Conservation (phyloP, 2,797 vertebrate genomes). For the Mionectes olivaceus region DNA sequence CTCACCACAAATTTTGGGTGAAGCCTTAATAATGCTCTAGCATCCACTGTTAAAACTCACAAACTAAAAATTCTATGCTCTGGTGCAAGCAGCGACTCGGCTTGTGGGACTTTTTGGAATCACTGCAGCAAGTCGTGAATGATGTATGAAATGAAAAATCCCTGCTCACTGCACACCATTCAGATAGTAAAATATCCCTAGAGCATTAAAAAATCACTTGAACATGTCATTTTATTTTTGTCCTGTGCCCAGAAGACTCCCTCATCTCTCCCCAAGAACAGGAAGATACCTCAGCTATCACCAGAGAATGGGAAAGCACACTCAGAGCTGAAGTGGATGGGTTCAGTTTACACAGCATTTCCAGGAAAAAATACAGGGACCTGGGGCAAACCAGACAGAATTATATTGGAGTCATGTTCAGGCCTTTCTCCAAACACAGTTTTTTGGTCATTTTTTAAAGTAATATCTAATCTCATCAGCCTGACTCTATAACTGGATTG, state of each 20-base stretch:
- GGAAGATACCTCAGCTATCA: conserved; percentile 5
- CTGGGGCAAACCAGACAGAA: conserved; percentile 13
- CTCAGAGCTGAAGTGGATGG: neutral
- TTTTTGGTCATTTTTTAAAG: conserved; percentile 41
- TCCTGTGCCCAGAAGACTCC: conserved; percentile 42
- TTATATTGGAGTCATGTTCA: neutral
- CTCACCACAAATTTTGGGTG: neutral
- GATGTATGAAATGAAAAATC: conserved; percentile 70
- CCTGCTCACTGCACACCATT: conserved; percentile 55
- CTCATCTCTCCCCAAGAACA: conserved; percentile 2
- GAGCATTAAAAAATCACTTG: conserved; percentile 47
- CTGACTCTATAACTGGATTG: conserved; percentile 57
- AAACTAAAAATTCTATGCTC: conserved; percentile 4
- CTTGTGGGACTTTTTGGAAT: conserved; percentile 38
- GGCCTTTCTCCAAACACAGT: neutral
- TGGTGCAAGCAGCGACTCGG: neutral
- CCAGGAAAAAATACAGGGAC: conserved; percentile 14
- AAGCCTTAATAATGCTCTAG: neutral
- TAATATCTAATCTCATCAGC: conserved; percentile 57
- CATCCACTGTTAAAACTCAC: neutral
- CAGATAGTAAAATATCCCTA: conserved; percentile 59
- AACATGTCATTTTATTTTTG: conserved; percentile 63
- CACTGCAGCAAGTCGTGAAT: conserved; percentile 62
- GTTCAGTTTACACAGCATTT: neutral
- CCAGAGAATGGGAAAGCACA: neutral